Evolutionary conservation across 2,888 invertebrate species (phyloP).

Genomic region (Folsomia candida): DNA sequence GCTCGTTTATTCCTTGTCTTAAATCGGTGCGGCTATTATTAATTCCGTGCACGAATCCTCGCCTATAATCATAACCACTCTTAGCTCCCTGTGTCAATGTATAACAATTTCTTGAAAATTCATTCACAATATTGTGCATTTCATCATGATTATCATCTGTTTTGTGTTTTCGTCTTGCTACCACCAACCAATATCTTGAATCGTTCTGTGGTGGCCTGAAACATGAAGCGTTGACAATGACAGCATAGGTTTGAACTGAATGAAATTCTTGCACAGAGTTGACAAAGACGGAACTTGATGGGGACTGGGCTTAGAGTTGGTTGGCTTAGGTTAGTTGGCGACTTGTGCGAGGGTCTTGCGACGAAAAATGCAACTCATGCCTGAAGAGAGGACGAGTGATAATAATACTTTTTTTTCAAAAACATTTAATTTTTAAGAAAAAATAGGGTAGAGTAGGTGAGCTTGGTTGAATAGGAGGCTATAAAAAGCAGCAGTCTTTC

Average conservation of each 20-base stretch:
- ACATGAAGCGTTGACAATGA: neutral
- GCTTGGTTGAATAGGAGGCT: neutral
- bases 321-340: too few species aligned
- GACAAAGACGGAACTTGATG: neutral
- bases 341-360: neutral
- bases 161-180: neutral
- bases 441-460: neutral
- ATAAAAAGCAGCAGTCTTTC: neutral
- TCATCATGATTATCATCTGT: neutral
- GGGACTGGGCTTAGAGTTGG: neutral
- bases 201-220: neutral
- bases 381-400: neutral
- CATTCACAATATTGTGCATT: neutral
- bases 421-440: neutral
- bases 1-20: too few species aligned
- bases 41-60: too few species aligned
- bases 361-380: neutral
- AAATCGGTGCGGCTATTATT: too few species aligned
- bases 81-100: too few species aligned
- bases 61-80: too few species aligned
- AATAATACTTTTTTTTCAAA: neutral
- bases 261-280: neutral
- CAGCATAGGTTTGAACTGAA: neutral
- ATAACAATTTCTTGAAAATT: too few species aligned
- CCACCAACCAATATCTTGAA: neutral